phyloP scores from a whole-genome alignment of 2,797 vertebrate species.

The Xerus rutilus region DNA sequence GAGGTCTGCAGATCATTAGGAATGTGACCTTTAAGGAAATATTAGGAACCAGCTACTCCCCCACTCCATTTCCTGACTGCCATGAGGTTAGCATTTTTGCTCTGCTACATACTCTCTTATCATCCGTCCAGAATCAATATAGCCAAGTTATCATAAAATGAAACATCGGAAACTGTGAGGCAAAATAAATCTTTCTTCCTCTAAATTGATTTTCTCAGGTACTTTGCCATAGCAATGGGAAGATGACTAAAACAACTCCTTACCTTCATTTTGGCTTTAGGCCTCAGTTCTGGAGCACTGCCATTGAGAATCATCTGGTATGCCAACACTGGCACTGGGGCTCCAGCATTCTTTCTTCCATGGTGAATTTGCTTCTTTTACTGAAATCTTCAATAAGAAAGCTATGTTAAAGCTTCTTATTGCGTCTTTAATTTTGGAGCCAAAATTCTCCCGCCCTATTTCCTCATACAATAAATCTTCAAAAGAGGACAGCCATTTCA shows the following conservation, averaged over 20 bases:
- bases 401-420: background rate
- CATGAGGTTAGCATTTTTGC: no score
- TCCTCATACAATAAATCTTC: constrained; percentile 36
- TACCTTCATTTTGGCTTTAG: background rate
- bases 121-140: no score
- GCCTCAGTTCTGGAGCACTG: background rate
- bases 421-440: constrained; percentile 32
- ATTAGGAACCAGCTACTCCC: no score
- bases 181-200: no score
- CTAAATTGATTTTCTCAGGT: no score
- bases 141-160: no score
- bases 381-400: background rate
- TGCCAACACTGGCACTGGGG: background rate
- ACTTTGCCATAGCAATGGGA: no score
- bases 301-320: background rate
- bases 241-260: background rate
- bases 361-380: background rate
- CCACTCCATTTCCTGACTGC: no score
- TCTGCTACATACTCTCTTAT: no score
- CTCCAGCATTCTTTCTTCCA: background rate
- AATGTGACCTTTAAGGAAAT: no score
- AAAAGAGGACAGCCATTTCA: constrained; percentile 22
- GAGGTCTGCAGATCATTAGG: no score
- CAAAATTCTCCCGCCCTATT: background rate
- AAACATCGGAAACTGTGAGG: no score